phyloP scores from a whole-genome alignment of 2,888 invertebrate genomes.

The Myopa tessellatipennis region DNA sequence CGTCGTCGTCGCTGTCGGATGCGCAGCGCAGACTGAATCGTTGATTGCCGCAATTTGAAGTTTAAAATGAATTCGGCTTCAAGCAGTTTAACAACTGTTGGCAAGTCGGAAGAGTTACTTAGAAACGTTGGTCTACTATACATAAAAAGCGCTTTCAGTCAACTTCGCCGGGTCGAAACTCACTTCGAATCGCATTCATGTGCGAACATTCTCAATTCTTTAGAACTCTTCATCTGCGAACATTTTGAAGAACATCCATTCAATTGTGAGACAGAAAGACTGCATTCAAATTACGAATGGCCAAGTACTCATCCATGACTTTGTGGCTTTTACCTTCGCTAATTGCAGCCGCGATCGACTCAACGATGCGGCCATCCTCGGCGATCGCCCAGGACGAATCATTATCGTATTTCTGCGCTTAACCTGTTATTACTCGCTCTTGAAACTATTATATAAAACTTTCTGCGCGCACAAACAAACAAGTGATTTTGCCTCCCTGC shows the following conservation, averaged over 20 bases:
- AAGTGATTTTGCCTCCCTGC: not conserved
- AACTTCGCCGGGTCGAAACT: no score
- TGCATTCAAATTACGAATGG: no score
- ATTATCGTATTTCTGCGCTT: conserved; percentile 1
- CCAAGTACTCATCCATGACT: not conserved
- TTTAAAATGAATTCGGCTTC: conserved; percentile 25
- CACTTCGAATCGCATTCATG: no score
- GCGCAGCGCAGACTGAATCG: not conserved
- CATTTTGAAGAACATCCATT: no score
- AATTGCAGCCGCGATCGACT: conserved; percentile 8
- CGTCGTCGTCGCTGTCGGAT: not conserved
- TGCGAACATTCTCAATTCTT: no score
- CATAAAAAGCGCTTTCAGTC: no score
- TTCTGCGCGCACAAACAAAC: conserved; percentile 1
- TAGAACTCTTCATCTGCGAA: no score
- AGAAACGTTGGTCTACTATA: not conserved
- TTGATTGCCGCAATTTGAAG: conserved; percentile 16
- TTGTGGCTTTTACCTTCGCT: not conserved
- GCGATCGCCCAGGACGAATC: conserved; percentile 22
- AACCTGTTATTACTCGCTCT: conserved; percentile 51
- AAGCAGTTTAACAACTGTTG: conserved; percentile 27
- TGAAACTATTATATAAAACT: conserved; percentile 47
- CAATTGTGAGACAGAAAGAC: no score
- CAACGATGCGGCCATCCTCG: not conserved
- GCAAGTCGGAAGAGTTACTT: not conserved